Percentiles rank a stretch among this genome's conserved stretches.
phyloP scores from a whole-genome alignment of 1,140 invertebrate genomes.

The Atta colombica region DNA sequence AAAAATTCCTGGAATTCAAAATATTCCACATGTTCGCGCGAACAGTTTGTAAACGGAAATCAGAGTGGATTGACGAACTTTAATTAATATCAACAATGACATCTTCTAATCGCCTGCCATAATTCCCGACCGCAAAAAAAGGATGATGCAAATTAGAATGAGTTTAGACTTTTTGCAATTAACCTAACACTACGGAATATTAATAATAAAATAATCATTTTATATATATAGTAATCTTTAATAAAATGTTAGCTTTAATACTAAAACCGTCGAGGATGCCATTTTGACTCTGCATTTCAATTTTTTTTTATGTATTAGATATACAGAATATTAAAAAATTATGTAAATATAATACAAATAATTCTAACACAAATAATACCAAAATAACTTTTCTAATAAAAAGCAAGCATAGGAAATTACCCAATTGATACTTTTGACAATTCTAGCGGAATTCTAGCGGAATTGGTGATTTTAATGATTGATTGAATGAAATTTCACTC shows the following conservation, averaged over 20 bases:
- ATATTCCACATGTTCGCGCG: not conserved
- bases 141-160: not conserved
- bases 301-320: too few relatives aligned
- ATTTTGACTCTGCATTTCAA: too few relatives aligned
- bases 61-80: not conserved
- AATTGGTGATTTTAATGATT: too few relatives aligned
- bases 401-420: too few relatives aligned
- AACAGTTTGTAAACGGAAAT: not conserved
- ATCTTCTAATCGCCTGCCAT: not conserved
- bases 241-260: not conserved
- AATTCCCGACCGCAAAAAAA: not conserved
- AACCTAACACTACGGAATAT: not conserved
- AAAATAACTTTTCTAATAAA: too few relatives aligned
- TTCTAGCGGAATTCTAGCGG: too few relatives aligned
- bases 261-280: too few relatives aligned
- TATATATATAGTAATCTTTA: not conserved
- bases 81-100: not conserved
- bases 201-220: not conserved
- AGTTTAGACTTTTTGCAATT: not conserved
- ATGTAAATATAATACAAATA: too few relatives aligned
- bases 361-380: too few relatives aligned
- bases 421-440: too few relatives aligned
- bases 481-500: not conserved
- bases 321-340: too few relatives aligned
- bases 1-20: slow-evolving; percentile 9